Evolutionary conservation across 1,140 invertebrate species (phyloP), one percentile per base, ranked within the genome.

Genomic region (Bombus balteatus): DNA sequence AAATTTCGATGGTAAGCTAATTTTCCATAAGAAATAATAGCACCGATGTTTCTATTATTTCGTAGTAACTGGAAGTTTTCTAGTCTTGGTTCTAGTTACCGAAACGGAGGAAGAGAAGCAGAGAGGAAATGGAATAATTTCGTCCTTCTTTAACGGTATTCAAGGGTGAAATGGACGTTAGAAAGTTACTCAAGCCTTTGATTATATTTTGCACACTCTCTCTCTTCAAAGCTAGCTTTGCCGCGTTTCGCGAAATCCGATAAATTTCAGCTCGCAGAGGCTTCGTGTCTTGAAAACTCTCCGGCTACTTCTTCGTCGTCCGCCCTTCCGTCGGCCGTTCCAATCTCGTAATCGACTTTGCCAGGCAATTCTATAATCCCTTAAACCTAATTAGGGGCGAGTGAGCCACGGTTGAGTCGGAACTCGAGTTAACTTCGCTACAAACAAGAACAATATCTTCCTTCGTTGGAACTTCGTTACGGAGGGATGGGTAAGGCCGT

Each of bases 341-440:
- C 88, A 88, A 90, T 93, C 90, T 89, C 87, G 87, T 94, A 94
- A 95, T 95, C 88, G 90, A 95, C 92, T 95, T 94, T 93, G 86
- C 89, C 91, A 91, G 93, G 93, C 94, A 94, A 94, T 95, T 94
- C 93, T 93, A 94, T 95, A 95, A 94, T 95, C 94, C 89, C 91
- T 89, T 89, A 92, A 95, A 94, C 90, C 90, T 93, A 94, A 94
- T 94, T 94, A 94, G 91, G 91, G 92, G 66, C 85, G 85, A 93
- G 88, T 83, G 90, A 92, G 85, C 87, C 66, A 77, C 73, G 78
- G 85, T 59, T 80, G 90, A 89, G 88, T 74, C 89, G 87, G 87
- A 91, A 92, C 91, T 88, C 85, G 89, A 92, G 87, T 92, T 92
- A 93, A 94, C 91, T 94, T 88, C 65, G 89, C 91, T 91, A 89